Percentiles rank a stretch among this genome's conserved stretches.
Conservation (phyloP, 2,888 invertebrate species). For the Drosophila vallismaia region DNA sequence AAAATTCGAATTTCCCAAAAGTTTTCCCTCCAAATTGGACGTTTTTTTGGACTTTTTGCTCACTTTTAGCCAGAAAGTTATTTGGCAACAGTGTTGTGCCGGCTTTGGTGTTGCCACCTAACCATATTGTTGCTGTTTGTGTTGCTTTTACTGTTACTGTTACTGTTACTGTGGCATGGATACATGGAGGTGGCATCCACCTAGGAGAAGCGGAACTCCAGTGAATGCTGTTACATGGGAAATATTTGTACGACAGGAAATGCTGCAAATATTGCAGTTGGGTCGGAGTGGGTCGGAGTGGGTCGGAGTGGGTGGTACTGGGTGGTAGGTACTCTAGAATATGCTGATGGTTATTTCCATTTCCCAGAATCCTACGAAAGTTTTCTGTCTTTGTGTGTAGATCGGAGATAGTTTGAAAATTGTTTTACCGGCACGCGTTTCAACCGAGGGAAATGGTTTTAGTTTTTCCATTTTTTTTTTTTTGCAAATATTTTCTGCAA, state of each 20-base stretch:
- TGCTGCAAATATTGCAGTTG: slow-evolving; percentile 64
- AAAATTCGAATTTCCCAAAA: neutral
- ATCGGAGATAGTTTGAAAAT: slow-evolving; percentile 59
- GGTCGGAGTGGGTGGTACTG: neutral
- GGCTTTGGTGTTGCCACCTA: slow-evolving; percentile 7
- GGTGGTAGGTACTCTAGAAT: slow-evolving; percentile 15
- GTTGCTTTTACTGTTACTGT: slow-evolving; percentile 1
- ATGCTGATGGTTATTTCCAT: slow-evolving; percentile 35
- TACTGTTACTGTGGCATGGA: slow-evolving; percentile 3
- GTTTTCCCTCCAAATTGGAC: neutral
- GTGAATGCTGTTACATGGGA: slow-evolving; percentile 65
- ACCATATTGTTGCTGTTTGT: slow-evolving; percentile 23
- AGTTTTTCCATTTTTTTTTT: slow-evolving; percentile 22
- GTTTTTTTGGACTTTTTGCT: slow-evolving; percentile 54
- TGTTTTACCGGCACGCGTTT: slow-evolving; percentile 61
- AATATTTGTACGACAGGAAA: slow-evolving; percentile 75
- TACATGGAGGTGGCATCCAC: slow-evolving; percentile 42
- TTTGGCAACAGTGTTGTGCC: slow-evolving; percentile 62
- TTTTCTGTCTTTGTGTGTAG: slow-evolving; percentile 20
- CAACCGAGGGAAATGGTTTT: slow-evolving; percentile 51
- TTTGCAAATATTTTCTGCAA: slow-evolving; percentile 1
- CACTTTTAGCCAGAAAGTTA: slow-evolving; percentile 52
- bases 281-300: neutral
- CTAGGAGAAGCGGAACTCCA: slow-evolving; percentile 47
- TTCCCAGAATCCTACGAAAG: slow-evolving; percentile 18